Conservation (phyloP, 1,140 invertebrate species). For the Drosophila pallidifrons region DNA sequence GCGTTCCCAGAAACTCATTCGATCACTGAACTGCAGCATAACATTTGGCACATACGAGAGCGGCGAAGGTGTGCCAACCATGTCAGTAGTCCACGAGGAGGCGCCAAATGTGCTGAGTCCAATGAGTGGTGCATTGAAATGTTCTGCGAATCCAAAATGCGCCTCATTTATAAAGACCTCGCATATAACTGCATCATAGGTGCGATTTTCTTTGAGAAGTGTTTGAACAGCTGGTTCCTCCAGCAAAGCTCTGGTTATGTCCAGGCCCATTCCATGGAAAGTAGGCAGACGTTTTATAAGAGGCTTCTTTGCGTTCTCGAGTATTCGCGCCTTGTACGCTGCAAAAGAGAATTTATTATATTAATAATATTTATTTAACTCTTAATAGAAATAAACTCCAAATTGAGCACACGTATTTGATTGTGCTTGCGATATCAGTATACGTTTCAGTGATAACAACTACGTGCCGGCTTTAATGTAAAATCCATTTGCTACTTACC, state of each 20-base stretch:
- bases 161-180: slow-evolving; percentile 78
- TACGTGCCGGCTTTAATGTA: slow-evolving; percentile 39
- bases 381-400: not conserved
- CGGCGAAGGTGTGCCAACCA: slow-evolving; percentile 82
- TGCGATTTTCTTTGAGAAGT: slow-evolving; percentile 54
- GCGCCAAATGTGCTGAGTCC: slow-evolving; percentile 68
- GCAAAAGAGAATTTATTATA: not conserved
- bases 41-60: slow-evolving; percentile 83
- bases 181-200: slow-evolving; percentile 74
- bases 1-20: slow-evolving; percentile 85
- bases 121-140: slow-evolving; percentile 73
- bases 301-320: slow-evolving; percentile 14
- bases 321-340: slow-evolving; percentile 39
- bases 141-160: slow-evolving; percentile 68
- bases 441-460: slow-evolving; percentile 34
- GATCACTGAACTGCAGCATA: slow-evolving; percentile 65
- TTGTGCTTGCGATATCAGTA: slow-evolving; percentile 18
- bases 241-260: slow-evolving; percentile 50
- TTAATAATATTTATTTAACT: not conserved
- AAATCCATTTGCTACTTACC: slow-evolving; percentile 42
- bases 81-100: slow-evolving; percentile 64
- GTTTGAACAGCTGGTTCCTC: slow-evolving; percentile 54
- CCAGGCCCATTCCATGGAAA: slow-evolving; percentile 49
- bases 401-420: not conserved
- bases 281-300: not conserved